Base-by-base conservation (phyloP, 1,140 invertebrate species). In the Papilio polytes region DNA sequence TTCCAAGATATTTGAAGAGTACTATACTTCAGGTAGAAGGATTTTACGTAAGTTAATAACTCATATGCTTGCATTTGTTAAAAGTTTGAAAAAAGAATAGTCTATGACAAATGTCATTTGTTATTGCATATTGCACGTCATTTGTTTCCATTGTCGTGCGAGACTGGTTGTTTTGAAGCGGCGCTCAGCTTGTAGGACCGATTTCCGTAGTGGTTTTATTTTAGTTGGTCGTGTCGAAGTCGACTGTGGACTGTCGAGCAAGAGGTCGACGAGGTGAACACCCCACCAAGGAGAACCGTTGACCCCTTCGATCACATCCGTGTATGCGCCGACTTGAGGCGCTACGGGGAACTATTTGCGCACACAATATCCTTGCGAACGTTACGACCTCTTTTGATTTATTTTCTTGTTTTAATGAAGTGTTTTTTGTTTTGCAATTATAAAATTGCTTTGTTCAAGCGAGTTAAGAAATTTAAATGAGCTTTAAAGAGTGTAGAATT, bases 251-350 rank as follows among this genome's bases (percentile, higher is more conserved):
- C 53, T 56, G 53, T 56, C 86, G 87, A 78, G 74, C 81, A 89
- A 88, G 88, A 92, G 90, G 89, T 93, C 89, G 89, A 78, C 80
- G 89, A 94, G 93, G 92, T 94, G 92, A 94, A 94, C 93, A 94
- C 86, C 90, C 92, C 89, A 83, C 84, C 93, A 94, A 93, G 91
- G 93, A 93, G 86, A 94, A 90, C 87, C 91, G 83, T 93, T 94
- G 92, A 94, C 92, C 92, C 90, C 85, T 80, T 80, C 80, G 83
- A 88, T 89, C 88, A 90, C 83, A 91, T 91, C 91, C 91, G 89
- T 84, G 83, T 90, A 85, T 84, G 26, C 63, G 59, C 12, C 59
- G 63, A 70, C 77, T 80, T 77, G 86, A 89, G 88, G 85, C 87
- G 76, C 76, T 78, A 59, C 22, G 76, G 76, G 76, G 76, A 78